These are phyloP conservation scores for Pogonocherus hispidulus DNA, from an alignment of 2,888 invertebrate species.

Conservation along the genomic window DNA sequence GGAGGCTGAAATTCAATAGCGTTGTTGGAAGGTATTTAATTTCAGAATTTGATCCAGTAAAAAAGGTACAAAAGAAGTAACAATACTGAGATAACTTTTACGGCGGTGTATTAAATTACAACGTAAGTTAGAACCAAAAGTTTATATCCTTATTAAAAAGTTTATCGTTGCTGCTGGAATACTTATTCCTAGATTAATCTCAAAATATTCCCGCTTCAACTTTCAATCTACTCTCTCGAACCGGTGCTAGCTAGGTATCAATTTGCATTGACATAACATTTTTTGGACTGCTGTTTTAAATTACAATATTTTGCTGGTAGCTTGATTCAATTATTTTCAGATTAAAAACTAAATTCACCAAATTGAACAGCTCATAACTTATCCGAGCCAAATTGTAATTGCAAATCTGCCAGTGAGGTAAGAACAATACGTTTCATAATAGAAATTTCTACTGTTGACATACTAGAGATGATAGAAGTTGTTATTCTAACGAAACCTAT, in stretches of 20 bases:
- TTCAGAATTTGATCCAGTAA: no score
- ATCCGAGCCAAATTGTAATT: neutral
- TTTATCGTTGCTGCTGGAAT: conserved; percentile 45
- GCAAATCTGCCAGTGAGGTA: neutral
- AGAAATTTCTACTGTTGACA: neutral
- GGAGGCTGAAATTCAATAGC: no score
- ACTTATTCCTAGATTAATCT: conserved; percentile 39
- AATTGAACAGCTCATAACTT: neutral
- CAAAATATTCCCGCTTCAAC: conserved; percentile 32
- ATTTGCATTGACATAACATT: conserved; percentile 14
- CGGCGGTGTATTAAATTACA: conserved; percentile 44
- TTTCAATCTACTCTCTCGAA: conserved; percentile 21
- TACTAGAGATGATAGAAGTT: no score
- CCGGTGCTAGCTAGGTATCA: conserved; percentile 22
- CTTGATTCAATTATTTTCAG: conserved; percentile 5
- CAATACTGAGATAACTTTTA: conserved; percentile 40
- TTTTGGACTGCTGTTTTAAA: conserved; percentile 15
- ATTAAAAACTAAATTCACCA: neutral
- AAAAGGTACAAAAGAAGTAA: conserved; percentile 27
- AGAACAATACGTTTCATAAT: neutral
- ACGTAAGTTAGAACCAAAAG: conserved; percentile 44
- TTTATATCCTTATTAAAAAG: conserved; percentile 47
- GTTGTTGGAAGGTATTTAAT: no score
- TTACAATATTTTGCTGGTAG: conserved; percentile 17
- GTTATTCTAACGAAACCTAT: no score